Base-by-base conservation (phyloP, 2,113 vertebrate genomes). In the Antigone vipio region DNA sequence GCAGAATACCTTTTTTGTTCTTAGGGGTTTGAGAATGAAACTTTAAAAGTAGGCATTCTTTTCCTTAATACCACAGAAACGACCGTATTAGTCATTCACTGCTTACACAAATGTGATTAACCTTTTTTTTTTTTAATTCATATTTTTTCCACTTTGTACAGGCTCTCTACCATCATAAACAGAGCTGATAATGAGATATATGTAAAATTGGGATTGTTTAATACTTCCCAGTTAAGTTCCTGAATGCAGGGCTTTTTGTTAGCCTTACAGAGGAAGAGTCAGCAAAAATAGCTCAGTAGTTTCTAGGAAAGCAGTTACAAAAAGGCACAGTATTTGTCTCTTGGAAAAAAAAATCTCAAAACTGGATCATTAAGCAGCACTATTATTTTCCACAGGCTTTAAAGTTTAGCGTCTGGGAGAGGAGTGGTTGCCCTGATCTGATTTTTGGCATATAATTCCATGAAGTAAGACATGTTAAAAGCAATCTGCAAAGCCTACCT, bases 81-180 rank as follows among this genome's bases (percentile, higher is more conserved):
- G 86, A 9, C 8, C 0, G 0, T 5, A 16, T 52, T 62, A 63
- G 32, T 59, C 3, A 56, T 83, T 80, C 58, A 56, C 50, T 58
- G n/a, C 34, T 67, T 35, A 67, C 2, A 18, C 0, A 2, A 47
- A 77, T 1, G 5, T 19, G 34, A 62, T 53, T 49, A 20, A 40
- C 53, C 2, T 45, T 59, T n/a, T 23, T 23, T 53, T 47, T 30
- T 53, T 50, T 44, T 38, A 81, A 38, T 53, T 50, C 47, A 7
- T 27, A 3, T 40, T 92, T 79, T 75, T 90, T 17, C 68, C 32
- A 15, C 22, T n/a, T 72, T 32, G 32, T 23, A 27, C 24, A 38
- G 50, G 24, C 24, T 72, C 30, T 77, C 32, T 55, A 5, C 52
- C 11, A 7, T 50, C 42, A 29, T 35, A 42, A 84, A 23, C 15